These are phyloP conservation scores for Dioctria linearis DNA, from an alignment of 2,888 invertebrate genomes.

Conservation along the genomic window DNA sequence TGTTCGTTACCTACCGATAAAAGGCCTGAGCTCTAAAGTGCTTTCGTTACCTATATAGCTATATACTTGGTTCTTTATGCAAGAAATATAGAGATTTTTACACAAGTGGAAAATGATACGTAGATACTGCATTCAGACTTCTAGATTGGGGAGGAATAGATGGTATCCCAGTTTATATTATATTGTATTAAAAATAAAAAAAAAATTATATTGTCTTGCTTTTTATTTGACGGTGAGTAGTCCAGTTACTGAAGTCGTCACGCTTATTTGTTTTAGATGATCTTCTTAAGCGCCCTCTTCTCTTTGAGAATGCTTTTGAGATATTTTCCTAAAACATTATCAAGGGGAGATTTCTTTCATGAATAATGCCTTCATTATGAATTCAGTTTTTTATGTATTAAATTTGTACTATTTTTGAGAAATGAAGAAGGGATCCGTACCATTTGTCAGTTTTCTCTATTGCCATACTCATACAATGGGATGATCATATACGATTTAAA, in stretches of 20 bases:
- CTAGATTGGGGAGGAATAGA: slow-evolving; percentile 29
- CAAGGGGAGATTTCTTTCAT: slow-evolving; percentile 17
- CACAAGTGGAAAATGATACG: slow-evolving; percentile 40
- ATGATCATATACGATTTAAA: too few relatives aligned
- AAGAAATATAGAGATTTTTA: slow-evolving; percentile 24
- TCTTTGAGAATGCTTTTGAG: slow-evolving; percentile 17
- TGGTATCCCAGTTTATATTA: slow-evolving; percentile 34
- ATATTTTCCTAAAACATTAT: slow-evolving; percentile 29
- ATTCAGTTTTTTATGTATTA: slow-evolving; percentile 28
- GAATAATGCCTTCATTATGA: slow-evolving; percentile 23
- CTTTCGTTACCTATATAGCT: slow-evolving; percentile 23
- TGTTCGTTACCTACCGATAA: slow-evolving; percentile 14
- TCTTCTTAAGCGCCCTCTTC: slow-evolving; percentile 41
- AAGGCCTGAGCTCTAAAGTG: slow-evolving; percentile 46
- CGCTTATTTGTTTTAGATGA: slow-evolving; percentile 57
- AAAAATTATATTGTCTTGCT: slow-evolving; percentile 54
- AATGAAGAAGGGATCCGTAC: too few relatives aligned
- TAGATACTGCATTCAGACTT: neutral
- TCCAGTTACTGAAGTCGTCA: slow-evolving; percentile 13
- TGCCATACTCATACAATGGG: too few relatives aligned
- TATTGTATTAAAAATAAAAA: slow-evolving; percentile 56
- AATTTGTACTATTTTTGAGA: neutral
- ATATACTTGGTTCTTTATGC: neutral
- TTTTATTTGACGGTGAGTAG: slow-evolving; percentile 16
- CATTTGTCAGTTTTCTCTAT: too few relatives aligned